Percentiles rank a stretch among this genome's conserved stretches.
These are phyloP conservation scores for Danionella dracula DNA, from an alignment of 2,797 vertebrate species.

Conservation along the genomic window DNA sequence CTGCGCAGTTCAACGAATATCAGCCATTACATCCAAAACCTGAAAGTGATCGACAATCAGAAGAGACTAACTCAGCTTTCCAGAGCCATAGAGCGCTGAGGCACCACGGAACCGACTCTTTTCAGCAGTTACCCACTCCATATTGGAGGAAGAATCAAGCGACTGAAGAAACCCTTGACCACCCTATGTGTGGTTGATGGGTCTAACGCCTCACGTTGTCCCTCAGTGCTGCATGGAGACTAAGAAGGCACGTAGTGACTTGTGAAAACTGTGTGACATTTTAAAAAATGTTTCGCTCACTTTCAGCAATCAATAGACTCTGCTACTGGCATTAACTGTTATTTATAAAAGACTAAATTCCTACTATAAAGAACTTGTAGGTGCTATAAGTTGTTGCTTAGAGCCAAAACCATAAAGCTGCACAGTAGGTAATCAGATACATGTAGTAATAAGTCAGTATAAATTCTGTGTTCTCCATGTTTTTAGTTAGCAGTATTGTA, in stretches of 20 bases:
- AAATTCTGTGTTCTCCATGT: too few species aligned
- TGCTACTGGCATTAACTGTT: slow-evolving; percentile 37
- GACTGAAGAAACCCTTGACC: slow-evolving; percentile 15
- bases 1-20: slow-evolving; percentile 71
- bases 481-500: neutral
- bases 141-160: slow-evolving; percentile 16
- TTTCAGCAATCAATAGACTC: neutral
- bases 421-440: too few species aligned
- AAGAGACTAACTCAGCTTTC: slow-evolving; percentile 84
- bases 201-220: neutral
- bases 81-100: slow-evolving; percentile 73
- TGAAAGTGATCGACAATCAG: slow-evolving; percentile 91
- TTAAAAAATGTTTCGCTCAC: too few species aligned
- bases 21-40: slow-evolving; percentile 82
- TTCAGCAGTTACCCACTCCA: slow-evolving; percentile 12
- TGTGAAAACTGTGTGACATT: too few species aligned
- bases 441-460: too few species aligned
- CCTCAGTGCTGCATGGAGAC: neutral
- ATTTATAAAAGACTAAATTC: neutral
- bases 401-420: slow-evolving; percentile 5
- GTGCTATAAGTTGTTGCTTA: slow-evolving; percentile 20
- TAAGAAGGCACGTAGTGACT: neutral
- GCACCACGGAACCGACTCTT: neutral
- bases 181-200: slow-evolving; percentile 12
- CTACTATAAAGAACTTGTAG: neutral